These are phyloP conservation scores for Melieria omissa DNA, from an alignment of 2,888 invertebrate genomes.

Conservation along the genomic window DNA sequence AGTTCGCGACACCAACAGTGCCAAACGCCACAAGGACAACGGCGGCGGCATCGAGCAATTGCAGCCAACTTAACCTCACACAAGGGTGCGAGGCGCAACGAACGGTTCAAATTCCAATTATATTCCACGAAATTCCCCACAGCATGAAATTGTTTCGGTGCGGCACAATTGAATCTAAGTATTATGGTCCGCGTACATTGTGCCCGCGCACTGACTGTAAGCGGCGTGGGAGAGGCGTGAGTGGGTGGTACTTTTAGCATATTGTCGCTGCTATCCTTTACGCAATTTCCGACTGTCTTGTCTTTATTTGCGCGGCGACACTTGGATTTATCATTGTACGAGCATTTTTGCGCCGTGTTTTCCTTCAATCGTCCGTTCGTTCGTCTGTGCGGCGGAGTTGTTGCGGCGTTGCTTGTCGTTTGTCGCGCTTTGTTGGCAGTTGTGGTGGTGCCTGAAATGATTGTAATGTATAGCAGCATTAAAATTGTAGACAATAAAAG, in stretches of 20 bases:
- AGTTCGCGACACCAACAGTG: too few relatives aligned
- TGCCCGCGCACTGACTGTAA: slow-evolving; percentile 1
- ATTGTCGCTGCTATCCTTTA: slow-evolving; percentile 14
- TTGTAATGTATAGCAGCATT: background rate
- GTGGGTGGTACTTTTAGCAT: slow-evolving; percentile 7
- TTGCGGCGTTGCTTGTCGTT: background rate
- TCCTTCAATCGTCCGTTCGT: background rate
- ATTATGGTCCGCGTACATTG: slow-evolving; percentile 6
- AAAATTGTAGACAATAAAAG: slow-evolving; percentile 11
- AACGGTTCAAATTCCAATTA: slow-evolving; percentile 31
- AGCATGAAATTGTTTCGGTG: slow-evolving; percentile 25
- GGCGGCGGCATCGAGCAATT: too few relatives aligned
- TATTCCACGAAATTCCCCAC: slow-evolving; percentile 23
- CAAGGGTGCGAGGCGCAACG: slow-evolving; percentile 8
- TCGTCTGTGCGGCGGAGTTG: background rate
- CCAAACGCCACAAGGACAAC: too few relatives aligned
- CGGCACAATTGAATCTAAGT: slow-evolving; percentile 31
- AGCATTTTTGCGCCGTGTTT: background rate
- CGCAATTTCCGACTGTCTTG: background rate
- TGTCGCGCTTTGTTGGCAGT: background rate
- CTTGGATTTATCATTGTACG: slow-evolving; percentile 9
- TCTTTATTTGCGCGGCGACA: background rate
- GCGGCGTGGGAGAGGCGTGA: slow-evolving; percentile 1
- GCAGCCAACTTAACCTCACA: too few relatives aligned
- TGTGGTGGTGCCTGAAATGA: background rate